A percentile compares a stretch with the other conserved stretches of the same genome.
Conservation (phyloP, 2,113 vertebrate genomes). For the Fulica atra region DNA sequence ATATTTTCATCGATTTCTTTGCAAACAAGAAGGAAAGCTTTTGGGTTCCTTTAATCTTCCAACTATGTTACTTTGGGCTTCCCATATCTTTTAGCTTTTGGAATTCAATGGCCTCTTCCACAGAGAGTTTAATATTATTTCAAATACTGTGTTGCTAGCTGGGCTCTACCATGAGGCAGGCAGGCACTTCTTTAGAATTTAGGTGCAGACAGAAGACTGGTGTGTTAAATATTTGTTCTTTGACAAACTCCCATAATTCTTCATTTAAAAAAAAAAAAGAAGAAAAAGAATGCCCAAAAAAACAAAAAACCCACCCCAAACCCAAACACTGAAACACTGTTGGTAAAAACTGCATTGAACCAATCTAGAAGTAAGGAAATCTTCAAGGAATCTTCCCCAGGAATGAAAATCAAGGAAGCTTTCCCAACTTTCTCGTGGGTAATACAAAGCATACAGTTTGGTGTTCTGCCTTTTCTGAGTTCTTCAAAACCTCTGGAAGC, state of each 20-base stretch:
- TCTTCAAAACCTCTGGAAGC: neutral
- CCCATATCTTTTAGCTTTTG: neutral
- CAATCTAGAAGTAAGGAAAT: neutral
- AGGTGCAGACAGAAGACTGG: neutral
- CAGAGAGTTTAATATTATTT: neutral
- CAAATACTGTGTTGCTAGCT: neutral
- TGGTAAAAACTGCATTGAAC: neutral
- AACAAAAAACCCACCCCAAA: too few species aligned
- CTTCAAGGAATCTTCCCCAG: neutral
- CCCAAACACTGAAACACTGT: neutral
- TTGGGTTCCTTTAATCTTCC: neutral
- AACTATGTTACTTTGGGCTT: neutral
- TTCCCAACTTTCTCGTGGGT: neutral
- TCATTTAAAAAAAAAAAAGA: neutral
- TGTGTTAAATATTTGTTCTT: neutral
- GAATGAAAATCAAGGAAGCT: neutral
- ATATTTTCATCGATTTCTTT: neutral
- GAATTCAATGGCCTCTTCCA: neutral
- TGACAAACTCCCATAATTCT: neutral
- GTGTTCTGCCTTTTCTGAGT: neutral
- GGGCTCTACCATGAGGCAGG: neutral
- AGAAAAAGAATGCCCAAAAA: neutral
- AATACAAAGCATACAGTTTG: neutral
- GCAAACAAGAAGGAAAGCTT: neutral
- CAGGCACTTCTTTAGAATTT: neutral